Percentiles rank a stretch among this genome's conserved stretches.
Evolutionary conservation across 2,797 vertebrate genomes (phyloP).

Genomic region (Gymnodraco acuticeps): DNA sequence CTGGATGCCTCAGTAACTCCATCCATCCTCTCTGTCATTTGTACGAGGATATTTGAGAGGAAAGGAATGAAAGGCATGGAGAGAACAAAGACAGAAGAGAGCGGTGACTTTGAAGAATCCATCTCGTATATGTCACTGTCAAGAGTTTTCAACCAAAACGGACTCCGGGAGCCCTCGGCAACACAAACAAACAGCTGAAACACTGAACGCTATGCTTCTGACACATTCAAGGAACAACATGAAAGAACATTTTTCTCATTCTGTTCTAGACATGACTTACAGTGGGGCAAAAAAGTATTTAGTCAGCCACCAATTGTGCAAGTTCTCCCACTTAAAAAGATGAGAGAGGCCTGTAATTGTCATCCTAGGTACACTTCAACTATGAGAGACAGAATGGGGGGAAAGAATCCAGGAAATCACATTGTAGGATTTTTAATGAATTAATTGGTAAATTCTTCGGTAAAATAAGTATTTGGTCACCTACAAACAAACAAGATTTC

Average conservation of each 20-base stretch:
- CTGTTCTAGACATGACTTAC: constrained; percentile 44
- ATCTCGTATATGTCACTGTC: constrained; percentile 61
- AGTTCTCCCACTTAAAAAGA: no score
- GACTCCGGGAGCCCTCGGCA: constrained; percentile 43
- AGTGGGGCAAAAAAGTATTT: no score
- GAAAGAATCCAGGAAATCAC: no score
- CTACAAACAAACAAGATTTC: no score
- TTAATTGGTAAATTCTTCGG: no score
- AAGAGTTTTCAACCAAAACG: constrained; percentile 47
- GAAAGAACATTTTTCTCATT: constrained; percentile 57
- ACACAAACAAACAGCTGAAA: constrained; percentile 58
- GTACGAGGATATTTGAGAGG: constrained; percentile 60
- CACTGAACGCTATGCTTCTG: constrained; percentile 7
- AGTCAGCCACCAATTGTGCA: no score
- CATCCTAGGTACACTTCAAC: no score
- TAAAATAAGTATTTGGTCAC: no score
- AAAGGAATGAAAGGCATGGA: constrained; percentile 59
- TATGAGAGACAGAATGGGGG: no score
- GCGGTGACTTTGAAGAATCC: constrained; percentile 66
- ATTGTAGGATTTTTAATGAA: no score
- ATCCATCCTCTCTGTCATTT: constrained; percentile 56
- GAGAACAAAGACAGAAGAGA: constrained; percentile 32
- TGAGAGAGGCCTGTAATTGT: no score
- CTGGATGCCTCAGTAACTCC: constrained; percentile 40
- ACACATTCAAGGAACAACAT: constrained; percentile 35